Evolutionary conservation across 2,113 vertebrate genomes (phyloP).

Genomic region (Pteronura brasiliensis): DNA sequence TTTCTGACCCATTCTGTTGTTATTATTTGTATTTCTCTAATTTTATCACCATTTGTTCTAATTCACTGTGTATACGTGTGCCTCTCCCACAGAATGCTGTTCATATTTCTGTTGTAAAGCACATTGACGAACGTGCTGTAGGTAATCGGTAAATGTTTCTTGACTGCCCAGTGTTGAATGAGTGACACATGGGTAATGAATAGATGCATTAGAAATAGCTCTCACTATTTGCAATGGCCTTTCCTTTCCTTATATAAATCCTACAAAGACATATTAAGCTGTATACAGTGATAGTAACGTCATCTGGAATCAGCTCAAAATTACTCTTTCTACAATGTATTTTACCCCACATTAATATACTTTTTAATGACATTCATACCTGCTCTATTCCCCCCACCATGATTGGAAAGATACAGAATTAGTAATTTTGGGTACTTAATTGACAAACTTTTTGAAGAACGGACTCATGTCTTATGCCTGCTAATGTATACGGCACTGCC

Average conservation of each 20-base stretch:
- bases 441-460: background rate
- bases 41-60: background rate
- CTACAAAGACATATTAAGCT: background rate
- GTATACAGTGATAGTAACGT: background rate
- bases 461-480: background rate
- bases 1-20: background rate
- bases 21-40: background rate
- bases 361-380: background rate
- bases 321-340: background rate
- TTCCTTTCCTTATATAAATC: background rate
- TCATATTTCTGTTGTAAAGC: background rate
- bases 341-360: background rate
- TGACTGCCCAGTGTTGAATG: background rate
- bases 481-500: background rate
- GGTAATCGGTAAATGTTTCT: background rate
- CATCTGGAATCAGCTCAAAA: background rate
- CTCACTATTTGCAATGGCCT: background rate
- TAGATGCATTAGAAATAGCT: background rate
- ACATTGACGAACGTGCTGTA: background rate
- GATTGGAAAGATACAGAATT: background rate
- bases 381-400: rapidly evolving
- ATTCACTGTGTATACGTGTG: background rate
- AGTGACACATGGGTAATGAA: background rate
- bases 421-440: background rate
- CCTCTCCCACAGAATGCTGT: background rate